Evolutionary conservation across 2,113 vertebrate genomes (phyloP).

Genomic region (Pygoscelis adeliae): DNA sequence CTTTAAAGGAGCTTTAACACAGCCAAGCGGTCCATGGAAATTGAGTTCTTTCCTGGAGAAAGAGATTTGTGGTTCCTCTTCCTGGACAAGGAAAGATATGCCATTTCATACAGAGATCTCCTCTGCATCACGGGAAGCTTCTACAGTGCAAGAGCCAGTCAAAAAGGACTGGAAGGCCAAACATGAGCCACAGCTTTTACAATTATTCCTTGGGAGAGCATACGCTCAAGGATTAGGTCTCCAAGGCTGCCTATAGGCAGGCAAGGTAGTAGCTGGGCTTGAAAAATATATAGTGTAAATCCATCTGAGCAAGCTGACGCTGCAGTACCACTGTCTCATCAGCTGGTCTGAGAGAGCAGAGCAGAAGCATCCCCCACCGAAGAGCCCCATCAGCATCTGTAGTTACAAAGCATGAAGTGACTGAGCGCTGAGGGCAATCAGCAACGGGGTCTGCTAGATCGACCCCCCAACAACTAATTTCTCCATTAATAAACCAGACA

Average conservation of each 20-base stretch:
- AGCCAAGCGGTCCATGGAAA: not conserved
- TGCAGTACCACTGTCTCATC: not conserved
- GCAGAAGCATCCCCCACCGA: not conserved
- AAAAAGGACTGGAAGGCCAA: not conserved
- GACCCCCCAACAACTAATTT: not conserved
- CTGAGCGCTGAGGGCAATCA: accelerated
- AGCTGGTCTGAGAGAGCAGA: not conserved
- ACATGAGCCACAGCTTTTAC: not conserved
- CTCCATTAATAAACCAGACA: not conserved
- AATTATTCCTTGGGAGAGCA: not conserved
- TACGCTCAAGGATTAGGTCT: accelerated
- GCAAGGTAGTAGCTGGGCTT: not conserved
- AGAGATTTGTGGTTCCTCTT: not conserved
- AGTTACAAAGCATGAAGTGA: not conserved
- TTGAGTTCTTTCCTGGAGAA: not conserved
- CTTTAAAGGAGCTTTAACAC: slow-evolving; percentile 39
- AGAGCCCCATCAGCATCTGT: not conserved
- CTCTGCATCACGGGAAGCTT: not conserved
- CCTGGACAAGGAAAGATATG: not conserved
- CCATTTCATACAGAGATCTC: not conserved
- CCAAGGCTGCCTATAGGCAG: not conserved
- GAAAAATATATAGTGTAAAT: not conserved
- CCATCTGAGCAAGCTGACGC: not conserved
- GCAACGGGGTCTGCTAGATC: not conserved
- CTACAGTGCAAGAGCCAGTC: not conserved